Evolutionary conservation across 2,888 invertebrate genomes (phyloP).

Genomic region (Rutpela maculata): DNA sequence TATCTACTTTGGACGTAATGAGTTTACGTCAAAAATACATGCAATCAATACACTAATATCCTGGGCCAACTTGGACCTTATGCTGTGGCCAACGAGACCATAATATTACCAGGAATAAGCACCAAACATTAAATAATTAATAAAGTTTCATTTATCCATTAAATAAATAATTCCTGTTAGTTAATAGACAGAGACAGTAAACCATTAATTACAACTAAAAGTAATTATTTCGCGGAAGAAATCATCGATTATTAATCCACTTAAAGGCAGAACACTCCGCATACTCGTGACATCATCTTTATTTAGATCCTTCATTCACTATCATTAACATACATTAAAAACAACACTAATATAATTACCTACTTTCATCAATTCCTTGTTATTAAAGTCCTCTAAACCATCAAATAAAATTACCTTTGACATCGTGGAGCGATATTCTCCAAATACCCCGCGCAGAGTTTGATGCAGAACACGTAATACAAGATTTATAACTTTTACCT

Average conservation of each 20-base stretch:
- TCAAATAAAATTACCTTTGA: conserved; percentile 41
- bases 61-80: no score
- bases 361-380: neutral
- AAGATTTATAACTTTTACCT: neutral
- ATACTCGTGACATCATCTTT: conserved; percentile 40
- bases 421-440: conserved; percentile 30
- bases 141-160: neutral
- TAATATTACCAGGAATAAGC: no score
- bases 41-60: no score
- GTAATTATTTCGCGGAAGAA: neutral
- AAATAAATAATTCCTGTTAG: neutral
- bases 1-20: no score
- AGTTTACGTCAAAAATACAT: no score
- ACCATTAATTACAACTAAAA: neutral
- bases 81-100: no score
- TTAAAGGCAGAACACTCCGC: conserved; percentile 1
- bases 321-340: neutral
- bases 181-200: neutral
- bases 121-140: neutral
- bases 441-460: neutral
- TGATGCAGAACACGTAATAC: neutral
- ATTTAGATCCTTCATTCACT: conserved; percentile 24
- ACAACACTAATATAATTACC: conserved; percentile 11
- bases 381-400: neutral
- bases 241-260: neutral